Percentiles rank a stretch among this genome's conserved stretches.
These are phyloP conservation scores for Drymonia ruficornis DNA, from an alignment of 2,888 invertebrate genomes.

Conservation along the genomic window DNA sequence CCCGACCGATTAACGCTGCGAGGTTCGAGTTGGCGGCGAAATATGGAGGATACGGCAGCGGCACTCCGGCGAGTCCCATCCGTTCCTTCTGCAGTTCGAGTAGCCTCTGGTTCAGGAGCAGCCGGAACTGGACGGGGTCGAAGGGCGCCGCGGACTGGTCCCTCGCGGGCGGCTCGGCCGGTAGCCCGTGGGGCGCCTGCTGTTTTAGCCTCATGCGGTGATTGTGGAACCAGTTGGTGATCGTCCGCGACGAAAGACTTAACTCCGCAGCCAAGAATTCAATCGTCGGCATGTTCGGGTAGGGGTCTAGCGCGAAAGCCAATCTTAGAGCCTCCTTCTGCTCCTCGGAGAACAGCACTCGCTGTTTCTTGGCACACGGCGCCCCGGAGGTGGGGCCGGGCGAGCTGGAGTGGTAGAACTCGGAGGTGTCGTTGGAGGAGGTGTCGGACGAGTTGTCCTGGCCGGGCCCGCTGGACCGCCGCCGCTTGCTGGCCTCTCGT, in stretches of 20 bases:
- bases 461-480: constrained; percentile 92
- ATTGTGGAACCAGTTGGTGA: constrained; percentile 99
- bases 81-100: constrained; percentile 94
- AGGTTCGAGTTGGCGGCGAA: constrained; percentile 91
- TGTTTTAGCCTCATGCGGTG: constrained; percentile 99
- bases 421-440: constrained; percentile 94
- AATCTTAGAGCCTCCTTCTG: constrained; percentile 98
- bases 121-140: constrained; percentile 96
- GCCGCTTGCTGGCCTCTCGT: constrained; percentile 95
- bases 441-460: constrained; percentile 95
- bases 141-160: constrained; percentile 91
- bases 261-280: constrained; percentile 97
- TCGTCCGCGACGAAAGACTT: constrained; percentile 96
- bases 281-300: constrained; percentile 98
- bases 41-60: constrained; percentile 91
- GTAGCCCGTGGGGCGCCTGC: constrained; percentile 91
- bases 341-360: constrained; percentile 98
- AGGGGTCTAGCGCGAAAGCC: constrained; percentile 98
- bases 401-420: constrained; percentile 94
- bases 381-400: constrained; percentile 90
- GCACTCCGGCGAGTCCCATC: constrained; percentile 90
- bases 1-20: constrained; percentile 90
- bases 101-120: constrained; percentile 94
- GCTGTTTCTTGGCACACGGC: constrained; percentile 96
- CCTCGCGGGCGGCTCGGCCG: constrained; percentile 89